Evolutionary conservation across 2,113 vertebrate species (phyloP), one percentile per base, ranked within the genome.

Genomic region (Dicaeum eximium): DNA sequence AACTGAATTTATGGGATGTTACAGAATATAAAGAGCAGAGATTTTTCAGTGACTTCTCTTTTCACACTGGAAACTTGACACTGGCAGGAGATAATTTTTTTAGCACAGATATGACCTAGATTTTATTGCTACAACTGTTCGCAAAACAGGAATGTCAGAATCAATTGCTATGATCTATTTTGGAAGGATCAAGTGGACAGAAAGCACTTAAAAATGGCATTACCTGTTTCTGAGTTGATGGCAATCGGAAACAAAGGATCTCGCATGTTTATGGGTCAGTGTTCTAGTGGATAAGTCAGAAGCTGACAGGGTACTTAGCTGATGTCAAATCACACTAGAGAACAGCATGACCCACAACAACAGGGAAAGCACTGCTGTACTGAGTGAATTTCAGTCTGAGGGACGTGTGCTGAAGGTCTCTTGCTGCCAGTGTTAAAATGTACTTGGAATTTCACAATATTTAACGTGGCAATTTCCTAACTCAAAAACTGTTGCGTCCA

Each of bases 221-320:
- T 92, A 60, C 77, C 69, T 84, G 58, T 90, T 86, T 84, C 86
- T 88, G 69, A 92, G 67, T 66, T 79, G 94, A 96, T 86, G 75
- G 86, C 92, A 90, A 70, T 92, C 0, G 5, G 80, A 97, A 94
- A 56, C 80, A 95, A 88, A 92, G 74, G 75, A 90, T 96, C 80
- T 91, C 78, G 72, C 67, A 78, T 62, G 83, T 86, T 96, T 78
- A 92, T 88, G 92, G 96, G 94, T 97, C 95, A 94, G 0, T 86
- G 94, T 80, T 83, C 83, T 56, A 60, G 71, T 0, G 9, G 94
- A 92, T 88, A 84, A 92, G 80, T 78, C 86, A 92, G 86, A 67
- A 95, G 86, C 38, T 96, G 96, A 95, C 92, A 96, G 88, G 77
- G 51, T 93, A 93, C 96, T 96, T 97, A 93, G 91, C 86, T 86